phyloP scores from a whole-genome alignment of 1,140 invertebrate genomes.

The Nomia melanderi region DNA sequence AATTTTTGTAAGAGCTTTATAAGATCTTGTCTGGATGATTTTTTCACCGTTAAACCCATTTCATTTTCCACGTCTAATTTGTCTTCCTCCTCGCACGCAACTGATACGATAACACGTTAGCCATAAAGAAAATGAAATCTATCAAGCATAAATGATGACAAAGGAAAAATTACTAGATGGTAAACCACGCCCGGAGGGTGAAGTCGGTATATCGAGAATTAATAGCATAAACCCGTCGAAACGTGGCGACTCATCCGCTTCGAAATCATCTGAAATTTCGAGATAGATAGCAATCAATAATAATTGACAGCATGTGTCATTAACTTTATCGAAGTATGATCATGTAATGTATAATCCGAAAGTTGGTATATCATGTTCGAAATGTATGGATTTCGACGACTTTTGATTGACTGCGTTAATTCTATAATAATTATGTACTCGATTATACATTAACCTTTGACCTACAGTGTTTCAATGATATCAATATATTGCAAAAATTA shows the following conservation, averaged over 20 bases:
- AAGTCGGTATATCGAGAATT: neutral
- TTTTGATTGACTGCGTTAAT: too few species aligned
- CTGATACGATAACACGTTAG: neutral
- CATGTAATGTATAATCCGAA: neutral
- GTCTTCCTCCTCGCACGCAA: neutral
- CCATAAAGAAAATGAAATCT: neutral
- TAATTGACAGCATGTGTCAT: neutral
- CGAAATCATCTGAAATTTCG: neutral
- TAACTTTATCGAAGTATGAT: conserved; percentile 7
- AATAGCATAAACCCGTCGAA: neutral
- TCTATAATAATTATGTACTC: too few species aligned
- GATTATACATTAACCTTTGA: too few species aligned
- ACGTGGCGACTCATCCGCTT: neutral
- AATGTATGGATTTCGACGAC: neutral
- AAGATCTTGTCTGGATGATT: too few species aligned
- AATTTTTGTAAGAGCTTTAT: too few species aligned
- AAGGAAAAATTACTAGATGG: neutral
- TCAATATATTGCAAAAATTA: too few species aligned
- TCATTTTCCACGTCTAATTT: neutral
- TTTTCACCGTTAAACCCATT: too few species aligned
- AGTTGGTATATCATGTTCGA: neutral
- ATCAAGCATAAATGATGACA: neutral
- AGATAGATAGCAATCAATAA: neutral
- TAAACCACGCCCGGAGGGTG: too few species aligned
- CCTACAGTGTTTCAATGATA: too few species aligned